Evolutionary conservation across 1,140 invertebrate genomes (phyloP).

Genomic region (Aplysia californica): DNA sequence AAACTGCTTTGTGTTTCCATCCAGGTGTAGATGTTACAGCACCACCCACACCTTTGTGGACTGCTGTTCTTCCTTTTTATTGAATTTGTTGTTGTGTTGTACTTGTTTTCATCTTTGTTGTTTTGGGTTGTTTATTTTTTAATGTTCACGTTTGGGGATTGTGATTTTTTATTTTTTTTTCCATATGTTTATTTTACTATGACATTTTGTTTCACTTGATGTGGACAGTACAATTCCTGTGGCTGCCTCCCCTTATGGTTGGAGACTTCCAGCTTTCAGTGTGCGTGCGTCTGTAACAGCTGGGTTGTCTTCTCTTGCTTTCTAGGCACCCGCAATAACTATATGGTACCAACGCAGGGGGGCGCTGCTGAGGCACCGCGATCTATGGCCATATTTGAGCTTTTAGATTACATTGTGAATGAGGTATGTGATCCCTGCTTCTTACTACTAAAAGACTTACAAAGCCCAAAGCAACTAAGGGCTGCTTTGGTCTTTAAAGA

Average conservation of each 20-base stretch:
- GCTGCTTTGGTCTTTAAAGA: no score
- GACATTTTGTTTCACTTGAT: no score
- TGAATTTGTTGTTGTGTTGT: background rate
- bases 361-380: conserved; percentile 66
- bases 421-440: conserved; percentile 71
- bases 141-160: background rate
- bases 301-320: conserved; percentile 45
- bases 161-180: no score
- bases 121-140: background rate
- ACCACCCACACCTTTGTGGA: no score
- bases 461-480: background rate
- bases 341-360: conserved; percentile 48
- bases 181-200: no score
- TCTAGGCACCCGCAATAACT: conserved; percentile 63
- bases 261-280: conserved; percentile 25
- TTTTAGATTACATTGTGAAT: conserved; percentile 99
- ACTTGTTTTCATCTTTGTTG: no score
- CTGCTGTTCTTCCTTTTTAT: conserved; percentile 11
- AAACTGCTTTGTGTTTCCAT: no score
- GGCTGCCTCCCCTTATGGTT: conserved; percentile 12
- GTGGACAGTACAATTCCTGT: no score
- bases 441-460: background rate
- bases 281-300: conserved; percentile 29
- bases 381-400: conserved; percentile 97
- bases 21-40: no score